Conservation (phyloP, 2,888 invertebrate genomes). For the Lomographa bimaculata region DNA sequence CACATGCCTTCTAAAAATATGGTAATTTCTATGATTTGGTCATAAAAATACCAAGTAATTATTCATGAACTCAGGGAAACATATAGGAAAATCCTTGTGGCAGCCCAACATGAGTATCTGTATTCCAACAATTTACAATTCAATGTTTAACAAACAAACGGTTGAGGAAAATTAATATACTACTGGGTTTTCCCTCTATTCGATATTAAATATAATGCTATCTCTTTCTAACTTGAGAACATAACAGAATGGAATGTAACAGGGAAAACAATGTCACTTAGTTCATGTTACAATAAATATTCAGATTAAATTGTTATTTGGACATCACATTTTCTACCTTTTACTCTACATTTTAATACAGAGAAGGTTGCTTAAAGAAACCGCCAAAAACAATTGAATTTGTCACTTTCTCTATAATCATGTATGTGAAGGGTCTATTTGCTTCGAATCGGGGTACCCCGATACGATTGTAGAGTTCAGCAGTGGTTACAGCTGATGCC, state of each 20-base stretch:
- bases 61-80: conserved; percentile 2
- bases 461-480: conserved; percentile 77
- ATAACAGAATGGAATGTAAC: too few species aligned
- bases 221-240: too few species aligned
- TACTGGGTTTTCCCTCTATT: conserved; percentile 5
- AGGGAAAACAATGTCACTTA: too few species aligned
- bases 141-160: conserved; percentile 1
- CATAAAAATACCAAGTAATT: not conserved
- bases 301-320: too few species aligned
- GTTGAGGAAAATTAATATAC: conserved; percentile 15
- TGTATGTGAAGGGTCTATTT: conserved; percentile 86
- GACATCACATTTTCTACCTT: not conserved
- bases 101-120: conserved; percentile 14
- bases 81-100: conserved; percentile 14
- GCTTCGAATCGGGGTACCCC: conserved; percentile 84
- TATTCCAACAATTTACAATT: conserved; percentile 1
- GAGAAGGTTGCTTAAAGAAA: conserved; percentile 59
- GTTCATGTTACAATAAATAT: too few species aligned
- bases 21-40: not conserved
- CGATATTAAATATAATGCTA: too few species aligned
- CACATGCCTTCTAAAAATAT: not conserved
- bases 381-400: conserved; percentile 75
- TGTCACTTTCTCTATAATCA: conserved; percentile 85
- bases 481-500: conserved; percentile 84
- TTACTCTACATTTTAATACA: too few species aligned